Conservation (phyloP, 2,888 invertebrate genomes). For the Ochlodes sylvanus region DNA sequence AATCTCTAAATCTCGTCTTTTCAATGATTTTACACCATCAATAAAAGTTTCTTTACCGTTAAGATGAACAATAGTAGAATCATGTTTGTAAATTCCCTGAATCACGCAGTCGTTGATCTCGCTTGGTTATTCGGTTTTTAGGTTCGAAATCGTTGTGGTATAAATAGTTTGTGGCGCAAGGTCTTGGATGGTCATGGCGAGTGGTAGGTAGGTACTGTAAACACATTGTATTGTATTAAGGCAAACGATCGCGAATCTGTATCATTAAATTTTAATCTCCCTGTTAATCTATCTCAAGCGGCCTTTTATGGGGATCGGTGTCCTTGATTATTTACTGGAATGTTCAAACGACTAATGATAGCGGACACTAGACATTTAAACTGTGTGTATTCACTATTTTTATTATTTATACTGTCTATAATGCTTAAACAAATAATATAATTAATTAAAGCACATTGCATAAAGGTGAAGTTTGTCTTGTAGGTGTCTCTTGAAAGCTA, state of each 20-base stretch:
- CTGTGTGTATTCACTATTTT: too few species aligned
- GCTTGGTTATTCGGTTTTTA: slow-evolving; percentile 22
- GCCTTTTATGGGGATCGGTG: too few species aligned
- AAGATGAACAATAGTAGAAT: neutral
- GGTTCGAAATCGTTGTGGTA: slow-evolving; percentile 25
- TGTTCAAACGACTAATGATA: too few species aligned
- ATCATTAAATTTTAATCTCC: neutral
- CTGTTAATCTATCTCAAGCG: neutral
- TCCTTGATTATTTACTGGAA: too few species aligned
- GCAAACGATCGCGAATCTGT: slow-evolving; percentile 1
- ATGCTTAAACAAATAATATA: too few species aligned
- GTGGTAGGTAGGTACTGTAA: slow-evolving; percentile 4
- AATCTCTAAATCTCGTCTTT: too few species aligned
- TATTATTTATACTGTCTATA: too few species aligned
- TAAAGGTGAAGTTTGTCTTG: too few species aligned
- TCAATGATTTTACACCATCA: too few species aligned
- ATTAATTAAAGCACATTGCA: too few species aligned
- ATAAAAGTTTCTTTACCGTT: neutral
- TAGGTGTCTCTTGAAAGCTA: too few species aligned
- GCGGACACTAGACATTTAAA: too few species aligned
- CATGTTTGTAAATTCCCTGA: slow-evolving; percentile 11
- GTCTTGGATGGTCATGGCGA: slow-evolving; percentile 29
- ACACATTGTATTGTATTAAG: slow-evolving; percentile 18
- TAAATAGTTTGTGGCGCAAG: slow-evolving; percentile 41
- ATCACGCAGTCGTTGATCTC: slow-evolving; percentile 25